Evolutionary conservation across 1,140 invertebrate genomes (phyloP).

Genomic region (Meloidogyne chitwoodi): DNA sequence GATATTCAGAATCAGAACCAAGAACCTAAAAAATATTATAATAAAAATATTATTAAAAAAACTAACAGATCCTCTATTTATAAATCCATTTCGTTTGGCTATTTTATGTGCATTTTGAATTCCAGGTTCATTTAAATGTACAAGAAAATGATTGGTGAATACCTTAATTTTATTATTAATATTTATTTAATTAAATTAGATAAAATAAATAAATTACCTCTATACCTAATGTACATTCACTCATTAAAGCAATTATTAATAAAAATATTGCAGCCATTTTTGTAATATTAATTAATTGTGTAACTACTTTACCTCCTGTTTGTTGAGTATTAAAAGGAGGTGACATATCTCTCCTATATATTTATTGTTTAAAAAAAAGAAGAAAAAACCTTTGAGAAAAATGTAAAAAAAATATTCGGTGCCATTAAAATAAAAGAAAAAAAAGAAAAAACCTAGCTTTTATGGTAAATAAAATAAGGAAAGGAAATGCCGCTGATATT

Average conservation of each 20-base stretch:
- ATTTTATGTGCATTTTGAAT: conserved; percentile 54
- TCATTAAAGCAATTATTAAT: neutral
- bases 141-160: conserved; percentile 60
- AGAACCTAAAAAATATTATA: conserved; percentile 48
- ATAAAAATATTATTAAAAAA: neutral
- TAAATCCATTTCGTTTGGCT: conserved; percentile 58
- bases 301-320: neutral
- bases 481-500: neutral
- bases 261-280: neutral
- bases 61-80: conserved; percentile 57
- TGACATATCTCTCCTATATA: neutral
- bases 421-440: no score
- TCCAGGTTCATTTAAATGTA: conserved; percentile 53
- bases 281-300: neutral
- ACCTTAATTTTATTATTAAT: conserved; percentile 30
- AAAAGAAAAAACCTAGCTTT: neutral
- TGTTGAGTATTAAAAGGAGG: neutral
- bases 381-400: no score
- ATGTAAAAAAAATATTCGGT: no score
- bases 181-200: no score
- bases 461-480: neutral
- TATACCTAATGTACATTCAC: neutral
- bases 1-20: conserved; percentile 56
- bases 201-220: neutral
- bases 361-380: no score